Evolutionary conservation across 2,113 vertebrate species (phyloP).

Genomic region (Amphiprion percula): DNA sequence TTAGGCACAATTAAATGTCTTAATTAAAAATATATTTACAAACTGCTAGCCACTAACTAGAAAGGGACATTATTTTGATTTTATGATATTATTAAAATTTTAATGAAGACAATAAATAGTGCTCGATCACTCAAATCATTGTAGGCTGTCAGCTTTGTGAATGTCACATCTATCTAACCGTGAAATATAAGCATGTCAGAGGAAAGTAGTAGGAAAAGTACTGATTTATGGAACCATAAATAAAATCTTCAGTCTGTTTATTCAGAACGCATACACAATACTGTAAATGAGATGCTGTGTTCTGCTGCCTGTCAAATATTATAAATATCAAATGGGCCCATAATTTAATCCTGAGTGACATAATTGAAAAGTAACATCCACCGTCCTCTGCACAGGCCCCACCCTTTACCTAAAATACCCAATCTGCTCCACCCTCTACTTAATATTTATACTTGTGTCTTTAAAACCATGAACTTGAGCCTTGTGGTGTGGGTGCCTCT

Average conservation of each 20-base stretch:
- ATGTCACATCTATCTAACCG: no score
- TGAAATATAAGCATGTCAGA: no score
- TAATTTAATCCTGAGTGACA: slow-evolving; percentile 18
- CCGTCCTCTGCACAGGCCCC: not conserved
- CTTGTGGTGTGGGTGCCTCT: slow-evolving; percentile 41
- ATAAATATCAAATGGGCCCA: not conserved
- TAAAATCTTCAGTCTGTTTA: not conserved
- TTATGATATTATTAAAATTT: no score
- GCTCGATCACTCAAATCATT: no score
- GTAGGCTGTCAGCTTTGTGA: no score
- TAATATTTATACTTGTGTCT: slow-evolving; percentile 74
- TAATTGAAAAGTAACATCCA: slow-evolving; percentile 22
- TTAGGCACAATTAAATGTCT: slow-evolving; percentile 32
- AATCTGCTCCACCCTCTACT: slow-evolving; percentile 71
- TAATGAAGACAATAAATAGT: no score
- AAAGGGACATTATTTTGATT: no score
- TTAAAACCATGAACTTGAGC: slow-evolving; percentile 71
- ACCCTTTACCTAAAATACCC: slow-evolving; percentile 35
- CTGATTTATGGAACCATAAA: not conserved
- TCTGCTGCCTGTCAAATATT: not conserved
- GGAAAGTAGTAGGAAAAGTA: no score
- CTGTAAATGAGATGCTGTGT: not conserved
- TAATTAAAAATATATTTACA: not conserved
- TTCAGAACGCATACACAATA: not conserved
- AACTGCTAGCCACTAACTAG: no score